phyloP scores from a whole-genome alignment of 2,888 invertebrate genomes.

The Scelioninae gen. 1 region DNA sequence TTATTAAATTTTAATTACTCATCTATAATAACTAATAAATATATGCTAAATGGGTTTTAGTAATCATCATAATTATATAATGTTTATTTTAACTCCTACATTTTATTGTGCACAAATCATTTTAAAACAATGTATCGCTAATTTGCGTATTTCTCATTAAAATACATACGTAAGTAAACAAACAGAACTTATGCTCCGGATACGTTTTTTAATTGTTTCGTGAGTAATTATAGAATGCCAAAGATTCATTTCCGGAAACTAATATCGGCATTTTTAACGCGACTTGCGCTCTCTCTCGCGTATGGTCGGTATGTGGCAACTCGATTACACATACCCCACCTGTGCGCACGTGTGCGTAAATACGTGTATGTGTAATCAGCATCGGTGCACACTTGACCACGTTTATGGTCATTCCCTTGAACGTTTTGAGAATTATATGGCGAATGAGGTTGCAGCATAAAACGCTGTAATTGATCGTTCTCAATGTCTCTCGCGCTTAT shows the following conservation, averaged over 20 bases:
- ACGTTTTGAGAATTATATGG: conserved; percentile 62
- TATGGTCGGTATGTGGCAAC: conserved; percentile 48
- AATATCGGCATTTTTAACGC: conserved; percentile 50
- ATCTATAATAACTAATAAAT: not conserved
- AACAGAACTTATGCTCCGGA: conserved; percentile 22
- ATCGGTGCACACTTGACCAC: conserved; percentile 53
- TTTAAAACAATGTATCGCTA: not conserved
- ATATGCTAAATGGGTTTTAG: not conserved
- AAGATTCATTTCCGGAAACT: conserved; percentile 66
- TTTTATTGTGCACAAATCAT: not conserved
- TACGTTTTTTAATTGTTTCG: conserved; percentile 40
- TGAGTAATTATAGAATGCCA: conserved; percentile 55
- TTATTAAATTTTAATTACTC: conserved; percentile 4
- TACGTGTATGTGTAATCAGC: conserved; percentile 18
- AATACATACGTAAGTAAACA: conserved; percentile 11
- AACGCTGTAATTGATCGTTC: conserved; percentile 56
- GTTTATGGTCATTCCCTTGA: conserved; percentile 66
- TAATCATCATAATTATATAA: not conserved
- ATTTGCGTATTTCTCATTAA: not conserved
- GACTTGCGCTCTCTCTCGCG: conserved; percentile 31
- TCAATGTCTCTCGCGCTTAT: conserved; percentile 45
- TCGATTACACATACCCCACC: conserved; percentile 43
- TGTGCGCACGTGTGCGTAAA: conserved; percentile 3
- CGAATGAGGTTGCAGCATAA: conserved; percentile 60
- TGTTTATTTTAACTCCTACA: not conserved